Conservation (phyloP, 2,888 invertebrate genomes). For the Venusia cambrica region DNA sequence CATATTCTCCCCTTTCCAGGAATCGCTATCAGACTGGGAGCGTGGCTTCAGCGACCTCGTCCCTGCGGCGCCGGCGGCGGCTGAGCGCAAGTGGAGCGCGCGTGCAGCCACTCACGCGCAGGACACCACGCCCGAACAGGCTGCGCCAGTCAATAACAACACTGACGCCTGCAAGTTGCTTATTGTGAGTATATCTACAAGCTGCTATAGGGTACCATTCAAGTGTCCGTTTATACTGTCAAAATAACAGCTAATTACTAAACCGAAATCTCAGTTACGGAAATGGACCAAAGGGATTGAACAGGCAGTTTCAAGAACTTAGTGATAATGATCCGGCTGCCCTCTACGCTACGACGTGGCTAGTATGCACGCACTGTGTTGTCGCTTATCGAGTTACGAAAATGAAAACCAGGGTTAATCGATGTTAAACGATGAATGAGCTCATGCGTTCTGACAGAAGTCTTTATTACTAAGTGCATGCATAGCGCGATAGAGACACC, state of each 20-base stretch:
- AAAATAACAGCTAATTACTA: too few relatives aligned
- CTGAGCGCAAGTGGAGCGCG: constrained; percentile 66
- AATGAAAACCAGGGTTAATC: constrained; percentile 42
- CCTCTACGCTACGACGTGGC: too few relatives aligned
- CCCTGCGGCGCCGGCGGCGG: constrained; percentile 45
- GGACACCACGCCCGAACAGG: constrained; percentile 57
- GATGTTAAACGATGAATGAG: constrained; percentile 37
- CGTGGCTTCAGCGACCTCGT: constrained; percentile 48
- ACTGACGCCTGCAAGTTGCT: constrained; percentile 70
- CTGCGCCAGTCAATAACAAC: constrained; percentile 52
- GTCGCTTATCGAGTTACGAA: constrained; percentile 42
- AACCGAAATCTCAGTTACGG: too few relatives aligned
- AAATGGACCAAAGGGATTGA: too few relatives aligned
- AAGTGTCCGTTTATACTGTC: too few relatives aligned
- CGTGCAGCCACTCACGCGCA: constrained; percentile 59
- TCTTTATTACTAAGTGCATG: constrained; percentile 3
- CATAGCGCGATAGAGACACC: neutral
- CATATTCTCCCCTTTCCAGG: constrained; percentile 49
- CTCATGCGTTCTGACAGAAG: constrained; percentile 7
- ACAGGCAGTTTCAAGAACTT: too few relatives aligned
- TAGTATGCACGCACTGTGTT: too few relatives aligned
- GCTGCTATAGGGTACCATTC: neutral
- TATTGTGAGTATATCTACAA: constrained; percentile 55
- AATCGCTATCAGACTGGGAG: constrained; percentile 67
- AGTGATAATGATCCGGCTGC: too few relatives aligned